Conservation (phyloP, 2,113 vertebrate genomes). For the Chionomys nivalis region DNA sequence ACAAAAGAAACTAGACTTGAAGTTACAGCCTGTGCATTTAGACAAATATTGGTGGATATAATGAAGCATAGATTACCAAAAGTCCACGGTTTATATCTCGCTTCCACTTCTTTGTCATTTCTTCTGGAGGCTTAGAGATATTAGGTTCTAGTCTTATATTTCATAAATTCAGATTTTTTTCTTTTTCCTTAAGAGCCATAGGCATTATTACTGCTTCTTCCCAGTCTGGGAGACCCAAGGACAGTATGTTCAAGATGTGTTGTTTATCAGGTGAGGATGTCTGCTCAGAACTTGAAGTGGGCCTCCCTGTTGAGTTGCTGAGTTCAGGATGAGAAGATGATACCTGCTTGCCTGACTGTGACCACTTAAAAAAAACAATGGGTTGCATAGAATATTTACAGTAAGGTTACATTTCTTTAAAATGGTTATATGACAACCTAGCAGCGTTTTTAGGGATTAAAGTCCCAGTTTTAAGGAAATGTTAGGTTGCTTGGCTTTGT, state of each 20-base stretch:
- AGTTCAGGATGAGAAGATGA: not conserved
- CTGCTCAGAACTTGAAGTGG: no score
- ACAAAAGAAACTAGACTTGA: not conserved
- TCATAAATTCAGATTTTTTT: not conserved
- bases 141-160: not conserved
- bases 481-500: not conserved
- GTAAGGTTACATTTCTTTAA: not conserved
- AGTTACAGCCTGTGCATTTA: not conserved
- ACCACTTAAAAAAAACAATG: not conserved
- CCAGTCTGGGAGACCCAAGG: not conserved
- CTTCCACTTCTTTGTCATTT: not conserved
- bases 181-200: not conserved
- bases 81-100: not conserved
- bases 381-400: not conserved
- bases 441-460: not conserved
- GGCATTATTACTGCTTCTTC: not conserved
- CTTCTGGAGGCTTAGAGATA: not conserved
- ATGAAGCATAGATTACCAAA: not conserved
- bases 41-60: not conserved
- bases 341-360: not conserved
- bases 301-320: accelerated
- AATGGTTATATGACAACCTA: not conserved
- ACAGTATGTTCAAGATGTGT: not conserved
- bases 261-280: not conserved
- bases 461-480: not conserved